phyloP scores from a whole-genome alignment of 2,888 invertebrate genomes.

The Strigamia crassipes region DNA sequence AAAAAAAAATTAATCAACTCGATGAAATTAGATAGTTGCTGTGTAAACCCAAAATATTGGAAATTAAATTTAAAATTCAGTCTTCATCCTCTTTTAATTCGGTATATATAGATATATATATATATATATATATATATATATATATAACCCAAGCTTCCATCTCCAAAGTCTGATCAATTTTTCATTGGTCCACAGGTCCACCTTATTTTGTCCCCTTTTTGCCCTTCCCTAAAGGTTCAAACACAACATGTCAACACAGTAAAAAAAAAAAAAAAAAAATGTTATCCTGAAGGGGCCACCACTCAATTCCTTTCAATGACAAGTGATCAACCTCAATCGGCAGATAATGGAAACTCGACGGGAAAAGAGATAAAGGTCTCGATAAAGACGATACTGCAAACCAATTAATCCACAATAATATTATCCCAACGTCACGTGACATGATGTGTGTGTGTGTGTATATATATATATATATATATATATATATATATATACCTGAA shows the following conservation, averaged over 20 bases:
- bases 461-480: too few species aligned
- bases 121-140: neutral
- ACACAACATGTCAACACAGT: conserved; percentile 7
- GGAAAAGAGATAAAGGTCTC: neutral
- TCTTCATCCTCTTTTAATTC: neutral
- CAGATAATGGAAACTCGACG: neutral
- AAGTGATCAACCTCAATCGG: conserved; percentile 12
- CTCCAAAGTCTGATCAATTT: conserved; percentile 20
- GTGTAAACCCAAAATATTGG: neutral
- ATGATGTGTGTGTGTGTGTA: too few species aligned
- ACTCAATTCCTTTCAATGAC: conserved; percentile 16
- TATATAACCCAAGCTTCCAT: neutral
- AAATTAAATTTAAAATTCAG: too few species aligned
- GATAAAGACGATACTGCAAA: neutral
- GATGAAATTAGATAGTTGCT: neutral
- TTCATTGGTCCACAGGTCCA: conserved; percentile 7
- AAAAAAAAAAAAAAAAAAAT: neutral
- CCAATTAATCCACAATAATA: neutral
- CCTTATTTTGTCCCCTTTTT: neutral
- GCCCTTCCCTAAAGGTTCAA: neutral
- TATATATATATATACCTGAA: neutral
- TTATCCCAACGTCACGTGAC: neutral
- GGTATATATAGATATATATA: neutral
- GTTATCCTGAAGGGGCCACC: conserved; percentile 1
- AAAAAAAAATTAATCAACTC: too few species aligned